Conservation (phyloP, 2,888 invertebrate genomes). For the Chamaedrilus cognettii region DNA sequence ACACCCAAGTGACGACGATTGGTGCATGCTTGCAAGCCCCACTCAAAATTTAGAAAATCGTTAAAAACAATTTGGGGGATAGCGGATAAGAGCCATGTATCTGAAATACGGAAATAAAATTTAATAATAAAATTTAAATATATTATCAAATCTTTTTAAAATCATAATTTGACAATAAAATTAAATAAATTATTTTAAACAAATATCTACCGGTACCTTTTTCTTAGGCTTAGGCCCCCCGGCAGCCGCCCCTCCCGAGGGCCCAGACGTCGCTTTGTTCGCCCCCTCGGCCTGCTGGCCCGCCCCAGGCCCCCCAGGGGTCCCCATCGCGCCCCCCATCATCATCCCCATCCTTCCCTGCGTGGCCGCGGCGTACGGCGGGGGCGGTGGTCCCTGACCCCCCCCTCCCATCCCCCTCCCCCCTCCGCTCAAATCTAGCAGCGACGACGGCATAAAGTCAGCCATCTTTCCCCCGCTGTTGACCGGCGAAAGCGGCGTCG, state of each 20-base stretch:
- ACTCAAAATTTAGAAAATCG: too few species aligned
- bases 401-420: conserved; percentile 32
- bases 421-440: conserved; percentile 52
- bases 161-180: too few species aligned
- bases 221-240: conserved; percentile 1
- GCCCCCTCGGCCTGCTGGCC: not conserved
- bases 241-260: too few species aligned
- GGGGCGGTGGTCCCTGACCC: not conserved
- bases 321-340: too few species aligned
- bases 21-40: too few species aligned
- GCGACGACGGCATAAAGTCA: conserved; percentile 59
- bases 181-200: conserved; percentile 4
- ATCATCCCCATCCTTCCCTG: not conserved
- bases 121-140: too few species aligned
- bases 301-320: not conserved
- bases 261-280: not conserved
- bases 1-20: too few species aligned
- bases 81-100: too few species aligned
- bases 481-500: conserved; percentile 37
- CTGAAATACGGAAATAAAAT: too few species aligned
- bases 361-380: not conserved
- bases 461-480: conserved; percentile 38
- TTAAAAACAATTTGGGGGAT: too few species aligned
- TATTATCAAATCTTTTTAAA: too few species aligned
- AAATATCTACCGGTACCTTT: not conserved